Base-by-base conservation (phyloP, 2,797 vertebrate species). In the Protonibea diacanthus region DNA sequence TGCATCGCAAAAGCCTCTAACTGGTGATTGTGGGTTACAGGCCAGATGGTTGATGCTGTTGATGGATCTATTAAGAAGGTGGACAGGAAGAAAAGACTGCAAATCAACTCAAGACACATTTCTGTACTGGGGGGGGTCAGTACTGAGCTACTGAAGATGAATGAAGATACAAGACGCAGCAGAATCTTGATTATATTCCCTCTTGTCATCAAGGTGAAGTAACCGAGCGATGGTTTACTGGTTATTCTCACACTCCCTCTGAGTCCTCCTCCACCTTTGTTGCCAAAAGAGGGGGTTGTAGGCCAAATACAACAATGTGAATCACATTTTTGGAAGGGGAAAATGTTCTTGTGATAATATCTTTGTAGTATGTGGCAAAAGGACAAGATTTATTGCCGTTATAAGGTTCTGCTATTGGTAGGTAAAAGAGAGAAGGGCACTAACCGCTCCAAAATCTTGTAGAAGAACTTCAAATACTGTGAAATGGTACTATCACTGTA, bases 31-130 rank as follows among this genome's bases (percentile, higher is more conserved):
- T 10, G 78, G 58, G 77, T 71, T 87, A 78, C 1, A 55, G 71
- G 77, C 77, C 84, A 91, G 87, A 89, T 80, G 88, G 81, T 72
- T 61, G 67, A 76, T 25, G 61, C 47, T 60, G 60, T 10, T 84
- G 78, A 82, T 83, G 72, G 53, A 79, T 77, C 77, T 67, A 76
- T 86, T 88, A 77, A 81, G 75, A 79, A 74, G 14, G 20, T 63
- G 48, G 65, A 60, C 60, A 29, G 58, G 52, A 51, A 57, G 40
- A 29, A 81, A 29, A 80, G 67, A 83, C 5, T 77, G 69, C 48
- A 76, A 83, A 86, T 85, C 51, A 77, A 82, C 74, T 82, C 75
- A 77, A 67, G 56, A 40, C 48, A 59, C 17, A 70, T 68, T 67
- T 80, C 49, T 52, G 45, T 17, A 23, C 12, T 18, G 10, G 40